These are phyloP conservation scores for Gadopsis bispinosus DNA, from an alignment of 2,797 vertebrate genomes.

Conservation along the genomic window DNA sequence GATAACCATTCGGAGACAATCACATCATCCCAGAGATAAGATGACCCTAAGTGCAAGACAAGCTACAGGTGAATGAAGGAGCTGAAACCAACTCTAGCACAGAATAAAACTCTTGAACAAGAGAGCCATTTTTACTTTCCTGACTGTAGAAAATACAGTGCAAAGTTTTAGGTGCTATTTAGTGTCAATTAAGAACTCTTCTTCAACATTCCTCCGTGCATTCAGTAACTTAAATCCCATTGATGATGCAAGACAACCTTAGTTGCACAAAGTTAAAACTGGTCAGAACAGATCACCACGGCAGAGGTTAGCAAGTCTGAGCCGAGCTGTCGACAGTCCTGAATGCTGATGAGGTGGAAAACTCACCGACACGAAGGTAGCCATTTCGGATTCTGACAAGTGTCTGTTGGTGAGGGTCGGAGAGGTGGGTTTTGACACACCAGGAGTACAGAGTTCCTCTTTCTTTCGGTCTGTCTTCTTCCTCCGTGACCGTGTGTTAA, in stretches of 20 bases:
- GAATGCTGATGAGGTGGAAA: constrained; percentile 65
- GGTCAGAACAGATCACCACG: constrained; percentile 34
- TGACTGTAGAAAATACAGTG: constrained; percentile 1
- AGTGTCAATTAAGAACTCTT: neutral
- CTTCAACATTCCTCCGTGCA: neutral
- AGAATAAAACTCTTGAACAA: constrained; percentile 9
- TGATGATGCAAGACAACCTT: constrained; percentile 13
- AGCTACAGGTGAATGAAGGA: neutral
- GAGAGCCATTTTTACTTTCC: constrained; percentile 9
- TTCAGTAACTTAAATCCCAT: constrained; percentile 30
- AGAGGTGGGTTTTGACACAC: constrained; percentile 53
- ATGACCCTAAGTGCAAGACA: constrained; percentile 2
- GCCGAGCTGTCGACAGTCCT: constrained; percentile 43
- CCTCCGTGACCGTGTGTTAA: constrained; percentile 28
- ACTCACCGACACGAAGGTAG: constrained; percentile 88
- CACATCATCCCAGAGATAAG: constrained; percentile 19
- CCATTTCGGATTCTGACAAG: constrained; percentile 80
- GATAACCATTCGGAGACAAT: constrained; percentile 5
- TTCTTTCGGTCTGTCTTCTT: constrained; percentile 23
- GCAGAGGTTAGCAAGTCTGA: constrained; percentile 46
- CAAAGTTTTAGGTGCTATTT: neutral
- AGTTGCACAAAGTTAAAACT: constrained; percentile 37
- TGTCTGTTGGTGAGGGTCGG: constrained; percentile 41
- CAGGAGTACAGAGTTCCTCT: constrained; percentile 34
- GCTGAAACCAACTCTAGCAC: neutral